Evolutionary conservation across 2,888 invertebrate species (phyloP), one percentile per base, ranked within the genome.

Genomic region (Drosophila melanocephala): DNA sequence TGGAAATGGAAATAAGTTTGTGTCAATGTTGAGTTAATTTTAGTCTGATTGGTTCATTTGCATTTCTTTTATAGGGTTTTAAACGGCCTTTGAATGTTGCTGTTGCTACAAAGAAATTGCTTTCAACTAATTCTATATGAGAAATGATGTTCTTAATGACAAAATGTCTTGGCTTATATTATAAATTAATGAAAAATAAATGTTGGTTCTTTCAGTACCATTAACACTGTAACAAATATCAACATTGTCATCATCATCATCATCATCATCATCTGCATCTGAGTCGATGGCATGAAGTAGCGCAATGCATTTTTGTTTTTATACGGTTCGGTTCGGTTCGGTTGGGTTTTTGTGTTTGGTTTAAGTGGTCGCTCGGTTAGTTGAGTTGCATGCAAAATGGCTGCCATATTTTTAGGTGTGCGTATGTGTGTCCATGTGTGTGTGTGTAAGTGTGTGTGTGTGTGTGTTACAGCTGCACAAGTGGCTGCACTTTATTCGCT

Each of bases 401-500:
- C 72, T 57, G 59, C 44, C 35, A 55, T 57, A 53, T 58, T 57
- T 42, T 7, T n/a, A 57, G 28, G 12, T 57, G 39, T 16, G n/a
- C 14, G 14, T 7, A 19, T 35, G 55, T 32, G 22, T 58, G 37
- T 5, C 33, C 22, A 22, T 32, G 33, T 35, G 22, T 58, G 26
- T 63, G 42, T 56, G n/a, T 37, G 44, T 67, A 22, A 22, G 57
- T 63, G 35, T 62, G 44, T 66, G 58, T 33, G 72, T 67, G 69
- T 76, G 64, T 62, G 73, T 63, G 50, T 68, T 30, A 14, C 19
- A 57, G n/a, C 14, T 64, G 76, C 81, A 76, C 69, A 84, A 83
- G 83, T 88, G 89, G 74, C 73, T 74, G 78, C 88, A 86, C 88
- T 86, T 81, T 83, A 72, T 68, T 57, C 59, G 83, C 50, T 71